These are phyloP conservation scores for Tricholauxania praeusta DNA, from an alignment of 2,888 invertebrate species.

Conservation along the genomic window DNA sequence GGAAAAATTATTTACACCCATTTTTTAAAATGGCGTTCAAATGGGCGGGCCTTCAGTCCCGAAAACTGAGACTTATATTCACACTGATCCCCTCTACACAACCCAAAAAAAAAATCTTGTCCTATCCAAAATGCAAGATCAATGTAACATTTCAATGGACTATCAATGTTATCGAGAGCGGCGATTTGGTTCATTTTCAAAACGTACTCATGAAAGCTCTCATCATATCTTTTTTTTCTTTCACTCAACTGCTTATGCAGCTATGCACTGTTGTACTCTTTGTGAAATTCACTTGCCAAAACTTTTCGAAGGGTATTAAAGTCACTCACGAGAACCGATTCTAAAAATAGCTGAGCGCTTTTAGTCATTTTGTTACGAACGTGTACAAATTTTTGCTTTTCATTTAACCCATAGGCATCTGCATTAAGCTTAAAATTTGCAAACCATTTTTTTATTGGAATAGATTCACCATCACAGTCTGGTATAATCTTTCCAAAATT, in stretches of 20 bases:
- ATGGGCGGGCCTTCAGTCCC: too few relatives aligned
- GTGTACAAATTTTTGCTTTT: conserved; percentile 44
- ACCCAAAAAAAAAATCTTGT: too few relatives aligned
- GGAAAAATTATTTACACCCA: too few relatives aligned
- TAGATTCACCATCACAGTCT: conserved; percentile 32
- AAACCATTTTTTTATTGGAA: conserved; percentile 33
- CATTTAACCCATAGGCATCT: conserved; percentile 35
- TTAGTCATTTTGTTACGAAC: conserved; percentile 42
- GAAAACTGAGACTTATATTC: too few relatives aligned
- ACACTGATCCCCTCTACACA: too few relatives aligned
- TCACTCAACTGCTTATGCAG: neutral
- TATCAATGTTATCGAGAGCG: neutral
- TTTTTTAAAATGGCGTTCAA: too few relatives aligned
- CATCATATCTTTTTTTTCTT: neutral
- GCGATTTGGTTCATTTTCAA: neutral
- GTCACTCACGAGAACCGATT: neutral
- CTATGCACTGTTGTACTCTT: neutral
- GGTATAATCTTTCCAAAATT: conserved; percentile 31
- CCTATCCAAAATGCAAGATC: too few relatives aligned
- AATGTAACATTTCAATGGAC: too few relatives aligned
- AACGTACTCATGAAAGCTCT: neutral
- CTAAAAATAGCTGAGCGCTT: conserved; percentile 29
- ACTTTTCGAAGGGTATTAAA: neutral
- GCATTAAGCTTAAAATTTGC: conserved; percentile 38
- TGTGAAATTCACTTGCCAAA: neutral